These are phyloP conservation scores for Trinorchestia longiramus DNA, from an alignment of 1,140 invertebrate species.

Conservation along the genomic window DNA sequence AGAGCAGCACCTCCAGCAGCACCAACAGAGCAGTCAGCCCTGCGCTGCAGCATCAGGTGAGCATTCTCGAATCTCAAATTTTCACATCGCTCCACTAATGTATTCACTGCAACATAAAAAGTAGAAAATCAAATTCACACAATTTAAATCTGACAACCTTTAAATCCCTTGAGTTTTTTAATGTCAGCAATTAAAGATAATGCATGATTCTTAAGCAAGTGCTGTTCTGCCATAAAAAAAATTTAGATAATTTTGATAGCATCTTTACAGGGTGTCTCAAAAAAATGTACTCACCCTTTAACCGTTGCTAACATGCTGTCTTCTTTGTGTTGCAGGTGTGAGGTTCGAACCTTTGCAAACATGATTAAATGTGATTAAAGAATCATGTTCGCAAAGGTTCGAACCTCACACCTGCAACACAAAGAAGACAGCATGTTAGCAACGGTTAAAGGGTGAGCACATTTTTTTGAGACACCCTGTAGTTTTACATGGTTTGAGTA, in stretches of 20 bases:
- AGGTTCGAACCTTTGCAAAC: too few relatives aligned
- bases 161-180: neutral
- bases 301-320: neutral
- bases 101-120: constrained; percentile 5
- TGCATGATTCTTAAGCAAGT: neutral
- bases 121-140: neutral
- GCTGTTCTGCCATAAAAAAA: neutral
- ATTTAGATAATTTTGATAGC: too few relatives aligned
- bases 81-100: constrained; percentile 4
- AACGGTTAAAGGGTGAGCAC: too few relatives aligned
- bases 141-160: neutral
- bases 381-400: too few relatives aligned
- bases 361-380: too few relatives aligned
- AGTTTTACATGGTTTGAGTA: too few relatives aligned
- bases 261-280: neutral
- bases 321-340: too few relatives aligned
- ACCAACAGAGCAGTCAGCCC: neutral
- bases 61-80: neutral
- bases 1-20: constrained; percentile 10
- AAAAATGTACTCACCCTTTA: neutral
- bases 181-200: neutral
- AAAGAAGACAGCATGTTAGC: too few relatives aligned
- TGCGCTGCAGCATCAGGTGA: constrained; percentile 20
- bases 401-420: too few relatives aligned
- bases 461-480: too few relatives aligned